Conservation (phyloP, 2,113 vertebrate species). For the Marcusenius ussheri region DNA sequence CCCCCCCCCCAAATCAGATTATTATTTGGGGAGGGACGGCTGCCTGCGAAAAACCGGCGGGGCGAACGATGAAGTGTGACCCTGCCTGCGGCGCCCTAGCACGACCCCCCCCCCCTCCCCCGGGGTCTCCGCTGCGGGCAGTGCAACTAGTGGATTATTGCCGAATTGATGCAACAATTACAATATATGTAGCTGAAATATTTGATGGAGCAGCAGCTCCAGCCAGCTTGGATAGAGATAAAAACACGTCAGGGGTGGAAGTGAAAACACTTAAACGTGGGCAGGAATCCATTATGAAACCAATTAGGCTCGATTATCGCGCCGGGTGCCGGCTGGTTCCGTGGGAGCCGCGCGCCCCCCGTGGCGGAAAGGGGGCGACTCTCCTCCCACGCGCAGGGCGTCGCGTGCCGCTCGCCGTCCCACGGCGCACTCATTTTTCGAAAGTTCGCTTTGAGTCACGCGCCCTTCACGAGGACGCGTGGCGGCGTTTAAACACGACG, state of each 20-base stretch:
- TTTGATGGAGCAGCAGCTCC: background rate
- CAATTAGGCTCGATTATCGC: constrained; percentile 15
- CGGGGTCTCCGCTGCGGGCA: too few relatives aligned
- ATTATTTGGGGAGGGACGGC: background rate
- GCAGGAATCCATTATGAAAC: constrained; percentile 9
- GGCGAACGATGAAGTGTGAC: background rate
- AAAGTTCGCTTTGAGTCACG: background rate
- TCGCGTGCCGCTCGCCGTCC: background rate
- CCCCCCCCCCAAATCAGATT: background rate
- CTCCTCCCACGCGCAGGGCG: background rate
- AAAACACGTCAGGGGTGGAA: background rate
- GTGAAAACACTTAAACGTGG: constrained; percentile 4
- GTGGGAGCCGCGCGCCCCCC: background rate
- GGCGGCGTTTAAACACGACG: background rate
- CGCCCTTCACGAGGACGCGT: background rate
- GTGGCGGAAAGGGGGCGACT: background rate
- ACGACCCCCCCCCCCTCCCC: background rate
- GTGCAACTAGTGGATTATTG: background rate
- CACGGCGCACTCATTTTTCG: background rate
- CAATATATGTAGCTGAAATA: background rate
- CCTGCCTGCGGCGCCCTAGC: background rate
- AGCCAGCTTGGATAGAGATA: background rate
- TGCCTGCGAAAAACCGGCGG: background rate
- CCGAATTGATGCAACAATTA: background rate
- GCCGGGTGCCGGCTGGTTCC: background rate